These are phyloP conservation scores for Thermophis baileyi DNA, from an alignment of 2,113 vertebrate species.

Conservation along the genomic window DNA sequence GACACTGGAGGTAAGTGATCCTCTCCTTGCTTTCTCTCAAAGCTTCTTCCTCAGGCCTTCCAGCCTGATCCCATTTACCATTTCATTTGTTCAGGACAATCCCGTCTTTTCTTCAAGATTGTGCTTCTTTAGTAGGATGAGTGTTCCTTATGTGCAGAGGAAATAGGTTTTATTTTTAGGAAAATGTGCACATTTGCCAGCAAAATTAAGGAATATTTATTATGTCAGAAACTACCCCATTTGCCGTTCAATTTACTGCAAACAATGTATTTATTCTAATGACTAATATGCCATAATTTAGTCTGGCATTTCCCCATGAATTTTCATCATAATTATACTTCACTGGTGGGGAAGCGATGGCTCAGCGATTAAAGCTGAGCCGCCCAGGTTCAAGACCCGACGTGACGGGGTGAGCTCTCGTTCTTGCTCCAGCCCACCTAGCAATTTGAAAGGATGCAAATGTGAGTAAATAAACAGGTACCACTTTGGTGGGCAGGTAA, in stretches of 20 bases:
- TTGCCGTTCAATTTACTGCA: not conserved
- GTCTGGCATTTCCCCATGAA: not conserved
- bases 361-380: not conserved
- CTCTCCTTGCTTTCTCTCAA: not conserved
- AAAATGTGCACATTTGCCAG: not conserved
- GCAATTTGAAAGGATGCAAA: not conserved
- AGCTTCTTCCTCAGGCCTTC: no score
- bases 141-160: not conserved
- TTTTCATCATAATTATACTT: not conserved
- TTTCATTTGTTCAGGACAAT: not conserved
- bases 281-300: not conserved
- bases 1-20: conserved; percentile 91
- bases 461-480: not conserved
- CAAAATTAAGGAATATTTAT: not conserved
- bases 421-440: not conserved
- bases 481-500: not conserved
- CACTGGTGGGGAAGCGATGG: not conserved
- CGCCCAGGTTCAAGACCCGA: not conserved
- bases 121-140: not conserved
- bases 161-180: not conserved
- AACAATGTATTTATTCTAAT: not conserved
- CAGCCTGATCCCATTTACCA: not conserved
- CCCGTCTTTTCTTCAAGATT: not conserved
- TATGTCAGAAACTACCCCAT: not conserved
- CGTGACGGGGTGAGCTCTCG: not conserved